Conservation (phyloP, 1,140 invertebrate genomes). For the Latrodectus geometricus region DNA sequence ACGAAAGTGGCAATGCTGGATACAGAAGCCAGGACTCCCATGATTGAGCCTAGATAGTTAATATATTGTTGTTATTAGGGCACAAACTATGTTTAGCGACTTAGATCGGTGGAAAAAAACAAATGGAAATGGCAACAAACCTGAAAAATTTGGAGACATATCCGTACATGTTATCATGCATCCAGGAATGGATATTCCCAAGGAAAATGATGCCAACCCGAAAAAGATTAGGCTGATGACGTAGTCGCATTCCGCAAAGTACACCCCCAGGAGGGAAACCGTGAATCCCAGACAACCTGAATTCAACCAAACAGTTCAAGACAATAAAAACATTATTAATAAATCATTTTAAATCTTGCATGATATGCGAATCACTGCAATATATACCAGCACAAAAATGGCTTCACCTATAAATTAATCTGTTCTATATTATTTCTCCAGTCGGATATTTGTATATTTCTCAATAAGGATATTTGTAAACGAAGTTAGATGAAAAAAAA, state of each 20-base stretch:
- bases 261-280: not conserved
- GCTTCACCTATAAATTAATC: no score
- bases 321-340: not conserved
- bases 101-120: no score
- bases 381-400: conserved; percentile 68
- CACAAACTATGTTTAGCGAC: no score
- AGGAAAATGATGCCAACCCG: conserved; percentile 78
- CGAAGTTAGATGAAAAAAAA: no score
- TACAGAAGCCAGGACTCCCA: no score
- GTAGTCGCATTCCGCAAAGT: not conserved
- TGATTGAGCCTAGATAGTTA: no score
- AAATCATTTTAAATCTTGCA: not conserved
- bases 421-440: no score
- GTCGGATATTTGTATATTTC: no score
- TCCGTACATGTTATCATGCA: conserved; percentile 52
- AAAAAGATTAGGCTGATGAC: conserved; percentile 67
- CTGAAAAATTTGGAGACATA: conserved; percentile 58
- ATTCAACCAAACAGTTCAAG: not conserved
- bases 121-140: no score
- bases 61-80: no score
- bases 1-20: no score
- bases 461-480: no score
- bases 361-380: not conserved
- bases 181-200: conserved; percentile 75
- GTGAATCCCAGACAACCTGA: not conserved